These are phyloP conservation scores for Castor canadensis DNA, from an alignment of 2,113 vertebrate species.

Conservation along the genomic window DNA sequence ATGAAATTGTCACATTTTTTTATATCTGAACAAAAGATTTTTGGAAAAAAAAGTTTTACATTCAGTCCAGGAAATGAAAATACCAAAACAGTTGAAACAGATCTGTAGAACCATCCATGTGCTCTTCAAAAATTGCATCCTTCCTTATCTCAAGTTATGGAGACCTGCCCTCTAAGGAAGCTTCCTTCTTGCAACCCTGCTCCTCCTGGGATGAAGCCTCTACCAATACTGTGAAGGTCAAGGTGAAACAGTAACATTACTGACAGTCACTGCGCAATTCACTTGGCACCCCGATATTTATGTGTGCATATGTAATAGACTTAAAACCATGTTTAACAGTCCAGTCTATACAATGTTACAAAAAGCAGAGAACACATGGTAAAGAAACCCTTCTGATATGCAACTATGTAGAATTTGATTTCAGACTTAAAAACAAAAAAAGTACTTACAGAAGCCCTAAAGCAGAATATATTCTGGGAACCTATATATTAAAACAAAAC, in stretches of 20 bases:
- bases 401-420: slow-evolving; percentile 66
- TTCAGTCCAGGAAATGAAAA: slow-evolving; percentile 33
- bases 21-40: slow-evolving; percentile 13
- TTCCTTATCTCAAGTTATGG: neutral
- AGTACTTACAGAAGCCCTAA: slow-evolving; percentile 74
- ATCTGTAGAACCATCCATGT: neutral
- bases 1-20: slow-evolving; percentile 21
- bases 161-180: neutral
- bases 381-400: slow-evolving; percentile 66
- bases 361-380: slow-evolving; percentile 76
- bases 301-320: too few relatives aligned
- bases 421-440: slow-evolving; percentile 64
- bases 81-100: neutral
- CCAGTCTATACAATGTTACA: neutral
- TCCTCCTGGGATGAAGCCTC: slow-evolving; percentile 28
- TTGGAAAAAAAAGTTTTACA: slow-evolving; percentile 18
- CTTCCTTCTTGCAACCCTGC: slow-evolving; percentile 4
- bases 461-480: slow-evolving; percentile 76
- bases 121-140: slow-evolving; percentile 1
- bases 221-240: slow-evolving; percentile 23
- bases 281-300: neutral
- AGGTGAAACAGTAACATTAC: slow-evolving; percentile 18
- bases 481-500: slow-evolving; percentile 8
- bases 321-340: neutral
- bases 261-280: neutral